These are phyloP conservation scores for Castor canadensis DNA, from an alignment of 2,113 vertebrate species.

Conservation along the genomic window DNA sequence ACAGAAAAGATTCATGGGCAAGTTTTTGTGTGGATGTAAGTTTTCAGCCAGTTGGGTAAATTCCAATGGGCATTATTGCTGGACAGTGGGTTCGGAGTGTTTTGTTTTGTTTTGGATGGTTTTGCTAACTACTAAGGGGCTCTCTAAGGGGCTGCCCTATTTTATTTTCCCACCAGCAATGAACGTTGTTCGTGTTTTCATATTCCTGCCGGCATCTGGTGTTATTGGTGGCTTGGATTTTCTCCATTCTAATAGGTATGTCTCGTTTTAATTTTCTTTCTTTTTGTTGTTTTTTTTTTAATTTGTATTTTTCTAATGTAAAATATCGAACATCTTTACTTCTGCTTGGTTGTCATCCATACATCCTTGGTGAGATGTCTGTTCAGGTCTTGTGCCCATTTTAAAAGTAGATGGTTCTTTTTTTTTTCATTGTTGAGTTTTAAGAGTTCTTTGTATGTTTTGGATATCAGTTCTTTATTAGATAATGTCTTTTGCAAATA, in stretches of 20 bases:
- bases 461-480: background rate
- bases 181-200: too few relatives aligned
- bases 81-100: background rate
- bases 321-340: background rate
- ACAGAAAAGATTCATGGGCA: too few relatives aligned
- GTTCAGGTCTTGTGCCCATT: background rate
- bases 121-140: too few relatives aligned
- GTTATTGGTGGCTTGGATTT: background rate
- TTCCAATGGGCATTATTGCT: background rate
- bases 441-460: background rate
- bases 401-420: background rate
- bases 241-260: background rate
- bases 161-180: background rate
- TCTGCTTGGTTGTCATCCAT: background rate
- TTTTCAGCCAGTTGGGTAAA: background rate
- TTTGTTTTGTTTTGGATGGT: background rate
- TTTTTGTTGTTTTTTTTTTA: too few relatives aligned
- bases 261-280: too few relatives aligned
- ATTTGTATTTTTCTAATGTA: background rate
- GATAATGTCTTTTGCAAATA: background rate
- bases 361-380: background rate
- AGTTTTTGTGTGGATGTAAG: background rate
- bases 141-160: background rate
- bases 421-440: too few relatives aligned
- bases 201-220: background rate